Evolutionary conservation across 2,888 invertebrate genomes (phyloP).

Genomic region (Syrista parreyssii): DNA sequence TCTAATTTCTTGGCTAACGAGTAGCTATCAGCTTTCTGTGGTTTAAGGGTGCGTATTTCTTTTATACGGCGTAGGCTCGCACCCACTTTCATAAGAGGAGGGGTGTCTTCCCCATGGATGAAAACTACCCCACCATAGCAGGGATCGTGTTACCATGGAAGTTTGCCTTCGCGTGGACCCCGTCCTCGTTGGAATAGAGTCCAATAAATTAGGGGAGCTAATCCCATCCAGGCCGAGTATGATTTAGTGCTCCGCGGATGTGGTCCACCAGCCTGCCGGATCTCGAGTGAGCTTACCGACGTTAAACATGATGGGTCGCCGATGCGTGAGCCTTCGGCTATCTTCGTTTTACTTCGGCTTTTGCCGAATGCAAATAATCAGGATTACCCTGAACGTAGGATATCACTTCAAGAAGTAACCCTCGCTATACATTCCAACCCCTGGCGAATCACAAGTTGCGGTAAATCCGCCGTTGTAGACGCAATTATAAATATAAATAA

Average conservation of each 20-base stretch:
- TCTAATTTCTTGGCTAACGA: not conserved
- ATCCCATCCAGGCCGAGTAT: conserved; percentile 37
- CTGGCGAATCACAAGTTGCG: not conserved
- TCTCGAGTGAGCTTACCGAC: not conserved
- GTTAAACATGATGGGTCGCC: conserved; percentile 1
- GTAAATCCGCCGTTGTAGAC: not conserved
- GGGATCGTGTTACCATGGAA: not conserved
- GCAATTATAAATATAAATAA: not conserved
- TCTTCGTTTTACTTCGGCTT: not conserved
- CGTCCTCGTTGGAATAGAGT: conserved; percentile 27
- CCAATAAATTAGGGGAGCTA: conserved; percentile 50
- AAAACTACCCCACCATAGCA: not conserved
- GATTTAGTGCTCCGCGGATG: conserved; percentile 36
- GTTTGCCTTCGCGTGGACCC: not conserved
- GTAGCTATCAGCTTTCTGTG: not conserved
- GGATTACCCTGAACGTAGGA: not conserved
- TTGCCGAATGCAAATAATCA: conserved; percentile 7
- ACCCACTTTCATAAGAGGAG: not conserved
- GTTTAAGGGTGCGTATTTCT: not conserved
- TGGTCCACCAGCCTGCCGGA: conserved; percentile 8
- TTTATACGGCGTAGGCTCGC: not conserved
- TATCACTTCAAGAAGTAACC: not conserved
- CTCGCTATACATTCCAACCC: not conserved
- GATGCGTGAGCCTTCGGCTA: not conserved
- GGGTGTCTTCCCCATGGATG: not conserved